phyloP scores from a whole-genome alignment of 2,888 invertebrate species.

The Sipha maydis region DNA sequence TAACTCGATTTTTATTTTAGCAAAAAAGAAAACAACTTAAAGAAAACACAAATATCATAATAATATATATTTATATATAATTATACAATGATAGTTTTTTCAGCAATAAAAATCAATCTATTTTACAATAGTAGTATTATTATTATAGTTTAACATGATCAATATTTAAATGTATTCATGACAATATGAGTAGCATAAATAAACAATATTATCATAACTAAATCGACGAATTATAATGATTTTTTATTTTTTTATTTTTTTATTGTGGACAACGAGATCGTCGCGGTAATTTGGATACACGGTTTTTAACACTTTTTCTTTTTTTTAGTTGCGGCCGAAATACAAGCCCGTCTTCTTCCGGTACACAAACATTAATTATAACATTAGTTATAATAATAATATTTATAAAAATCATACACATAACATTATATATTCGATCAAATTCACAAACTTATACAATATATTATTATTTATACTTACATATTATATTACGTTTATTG shows the following conservation, averaged over 20 bases:
- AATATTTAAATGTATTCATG: not conserved
- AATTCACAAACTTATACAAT: no score
- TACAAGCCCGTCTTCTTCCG: no score
- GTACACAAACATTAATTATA: no score
- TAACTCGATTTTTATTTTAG: slow-evolving; percentile 40
- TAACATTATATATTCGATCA: not conserved
- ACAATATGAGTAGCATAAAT: not conserved
- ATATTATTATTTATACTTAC: no score
- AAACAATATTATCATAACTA: not conserved
- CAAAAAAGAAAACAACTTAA: slow-evolving; percentile 24
- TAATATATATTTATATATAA: not conserved
- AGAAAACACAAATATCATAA: slow-evolving; percentile 13
- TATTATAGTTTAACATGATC: not conserved
- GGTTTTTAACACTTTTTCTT: no score
- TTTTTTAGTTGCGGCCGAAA: no score
- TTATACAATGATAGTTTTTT: not conserved
- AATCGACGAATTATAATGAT: not conserved
- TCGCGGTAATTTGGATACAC: no score
- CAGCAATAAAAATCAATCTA: not conserved
- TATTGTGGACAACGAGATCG: no score
- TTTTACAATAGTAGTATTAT: no score
- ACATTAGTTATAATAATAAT: no score
- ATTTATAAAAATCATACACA: not conserved
- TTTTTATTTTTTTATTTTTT: not conserved
- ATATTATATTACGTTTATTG: not conserved